Percentiles rank a stretch among this genome's conserved stretches.
Evolutionary conservation across 2,113 vertebrate species (phyloP).

Genomic region (Phalacrocorax brasilianus): DNA sequence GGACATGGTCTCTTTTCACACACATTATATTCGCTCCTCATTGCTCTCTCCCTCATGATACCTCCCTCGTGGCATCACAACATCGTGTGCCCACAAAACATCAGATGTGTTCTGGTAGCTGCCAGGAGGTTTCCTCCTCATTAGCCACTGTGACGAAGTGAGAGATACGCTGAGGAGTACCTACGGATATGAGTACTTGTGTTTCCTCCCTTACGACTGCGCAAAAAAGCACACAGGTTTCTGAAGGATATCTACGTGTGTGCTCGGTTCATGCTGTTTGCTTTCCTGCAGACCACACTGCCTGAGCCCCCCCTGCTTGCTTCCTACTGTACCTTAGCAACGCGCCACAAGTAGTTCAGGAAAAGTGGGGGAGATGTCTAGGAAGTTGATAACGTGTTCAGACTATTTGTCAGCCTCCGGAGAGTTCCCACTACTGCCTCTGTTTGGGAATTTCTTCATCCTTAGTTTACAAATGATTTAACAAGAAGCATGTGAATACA

Average conservation of each 20-base stretch:
- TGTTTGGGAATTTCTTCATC: conserved; percentile 35
- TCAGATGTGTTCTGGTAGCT: not conserved
- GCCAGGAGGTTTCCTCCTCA: not conserved
- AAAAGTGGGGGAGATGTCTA: conserved; percentile 38
- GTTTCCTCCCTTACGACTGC: not conserved
- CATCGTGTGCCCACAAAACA: not conserved
- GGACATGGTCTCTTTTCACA: not conserved
- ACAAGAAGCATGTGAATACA: conserved; percentile 45
- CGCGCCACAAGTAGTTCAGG: not conserved
- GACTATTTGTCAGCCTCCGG: conserved; percentile 20
- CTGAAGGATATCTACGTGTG: not conserved
- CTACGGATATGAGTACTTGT: not conserved
- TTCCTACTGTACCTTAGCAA: not conserved
- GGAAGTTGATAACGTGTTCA: conserved; percentile 53
- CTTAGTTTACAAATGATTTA: conserved; percentile 22
- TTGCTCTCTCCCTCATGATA: not conserved
- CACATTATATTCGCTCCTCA: rapidly evolving
- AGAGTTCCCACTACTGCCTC: conserved; percentile 33
- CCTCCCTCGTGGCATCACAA: not conserved
- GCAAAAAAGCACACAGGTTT: not conserved
- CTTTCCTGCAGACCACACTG: not conserved
- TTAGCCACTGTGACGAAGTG: not conserved
- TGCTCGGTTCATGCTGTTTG: not conserved
- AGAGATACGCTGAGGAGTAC: not conserved
- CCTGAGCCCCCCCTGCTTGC: not conserved